Evolutionary conservation across 2,113 vertebrate species (phyloP).

Genomic region (Cynoglossus semilaevis): DNA sequence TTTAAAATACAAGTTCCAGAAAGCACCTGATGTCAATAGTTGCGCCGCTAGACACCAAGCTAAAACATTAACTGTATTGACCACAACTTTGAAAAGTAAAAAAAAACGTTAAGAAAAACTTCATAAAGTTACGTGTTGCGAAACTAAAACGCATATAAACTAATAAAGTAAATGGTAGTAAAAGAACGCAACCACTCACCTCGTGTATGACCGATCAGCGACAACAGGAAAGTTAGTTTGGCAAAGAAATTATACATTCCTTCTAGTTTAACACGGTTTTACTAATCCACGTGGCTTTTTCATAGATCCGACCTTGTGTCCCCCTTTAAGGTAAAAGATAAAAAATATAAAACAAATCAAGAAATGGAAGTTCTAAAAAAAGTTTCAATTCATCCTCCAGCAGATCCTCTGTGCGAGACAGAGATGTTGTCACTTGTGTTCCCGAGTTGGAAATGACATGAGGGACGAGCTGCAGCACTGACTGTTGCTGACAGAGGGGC

Average conservation of each 20-base stretch:
- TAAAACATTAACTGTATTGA: too few relatives aligned
- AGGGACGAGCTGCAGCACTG: constrained; percentile 54
- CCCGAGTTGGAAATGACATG: constrained; percentile 62
- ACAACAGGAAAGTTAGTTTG: constrained; percentile 72
- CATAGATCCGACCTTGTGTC: constrained; percentile 73
- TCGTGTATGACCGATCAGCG: constrained; percentile 68
- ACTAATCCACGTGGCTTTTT: constrained; percentile 71
- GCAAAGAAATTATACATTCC: constrained; percentile 78
- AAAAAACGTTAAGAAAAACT: background rate
- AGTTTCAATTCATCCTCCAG: constrained; percentile 34
- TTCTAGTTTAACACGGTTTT: constrained; percentile 66
- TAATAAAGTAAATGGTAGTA: background rate
- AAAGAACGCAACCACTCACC: constrained; percentile 55
- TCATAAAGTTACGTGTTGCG: background rate
- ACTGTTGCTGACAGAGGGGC: constrained; percentile 52
- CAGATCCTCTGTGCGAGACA: constrained; percentile 44
- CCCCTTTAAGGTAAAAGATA: constrained; percentile 19
- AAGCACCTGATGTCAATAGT: too few relatives aligned
- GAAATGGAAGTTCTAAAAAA: background rate
- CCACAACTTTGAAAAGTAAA: background rate
- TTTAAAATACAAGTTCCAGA: too few relatives aligned
- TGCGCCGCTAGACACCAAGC: too few relatives aligned
- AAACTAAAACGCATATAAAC: background rate
- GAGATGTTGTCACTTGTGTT: constrained; percentile 60
- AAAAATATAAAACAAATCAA: constrained; percentile 27